Evolutionary conservation across 2,888 invertebrate species (phyloP), one percentile per base, ranked within the genome.

Genomic region (Oligia latruncula): DNA sequence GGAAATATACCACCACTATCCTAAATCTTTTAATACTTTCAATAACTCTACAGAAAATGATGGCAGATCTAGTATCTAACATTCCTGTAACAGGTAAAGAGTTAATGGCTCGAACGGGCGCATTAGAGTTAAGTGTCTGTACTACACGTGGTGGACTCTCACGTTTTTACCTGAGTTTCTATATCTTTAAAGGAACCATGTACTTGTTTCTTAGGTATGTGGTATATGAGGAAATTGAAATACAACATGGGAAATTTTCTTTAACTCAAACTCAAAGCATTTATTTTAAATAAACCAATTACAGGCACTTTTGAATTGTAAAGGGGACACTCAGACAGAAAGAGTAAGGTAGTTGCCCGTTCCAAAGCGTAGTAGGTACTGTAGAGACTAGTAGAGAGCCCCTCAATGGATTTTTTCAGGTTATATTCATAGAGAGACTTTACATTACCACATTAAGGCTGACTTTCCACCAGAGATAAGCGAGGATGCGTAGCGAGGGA

Each of bases 41-140:
- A 67, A n/a, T n/a, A 43, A 29, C 17, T n/a, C 9, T 17, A 40
- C 23, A n/a, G 8, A 46, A 20, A 52, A 58, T 49, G 0, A 0
- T 40, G 43, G 2, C 55, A 49, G 1, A 55, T 81, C 77, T 15
- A 82, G 71, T 29, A 29, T 15, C 5, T 11, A 40, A 40, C 4
- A 72, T 64, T 64, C 5, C 2, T n/a, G 84, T 40, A 13, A 40
- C 40, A 84, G 65, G 75, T 84, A 80, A 83, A 75, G 84, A 83
- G 84, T 75, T 80, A 83, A 83, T 73, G 84, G 75, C 58, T 84
- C 15, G 73, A 80, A 73, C 70, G 71, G 40, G 60, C 40, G n/a
- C 70, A 80, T 83, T 83, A 73, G 52, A 43, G 43, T 23, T 75
- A 73, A 83, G 71, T 79, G 55, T n/a, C 58, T 83, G 60, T 20